Percentiles rank a stretch among this genome's conserved stretches.
Evolutionary conservation across 1,140 invertebrate genomes (phyloP).

Genomic region (Dendrolimus kikuchii): DNA sequence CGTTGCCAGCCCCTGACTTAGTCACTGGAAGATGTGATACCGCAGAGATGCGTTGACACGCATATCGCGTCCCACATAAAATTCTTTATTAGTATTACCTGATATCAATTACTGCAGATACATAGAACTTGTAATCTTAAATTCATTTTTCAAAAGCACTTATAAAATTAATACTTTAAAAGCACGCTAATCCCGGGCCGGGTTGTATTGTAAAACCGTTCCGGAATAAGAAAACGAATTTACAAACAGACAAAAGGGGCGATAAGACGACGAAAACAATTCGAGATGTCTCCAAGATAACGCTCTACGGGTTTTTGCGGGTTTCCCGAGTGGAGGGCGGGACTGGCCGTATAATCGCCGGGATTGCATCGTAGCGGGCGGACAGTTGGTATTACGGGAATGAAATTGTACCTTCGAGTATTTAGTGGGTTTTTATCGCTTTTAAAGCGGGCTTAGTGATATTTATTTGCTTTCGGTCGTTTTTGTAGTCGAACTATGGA

Average conservation of each 20-base stretch:
- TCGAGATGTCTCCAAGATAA: slow-evolving; percentile 20
- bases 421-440: too few species aligned
- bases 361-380: background rate
- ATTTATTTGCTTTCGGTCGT: too few species aligned
- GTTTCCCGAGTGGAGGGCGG: slow-evolving; percentile 3
- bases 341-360: background rate
- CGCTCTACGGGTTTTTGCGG: slow-evolving; percentile 14
- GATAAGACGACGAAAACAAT: slow-evolving; percentile 29
- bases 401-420: too few species aligned
- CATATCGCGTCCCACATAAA: too few species aligned
- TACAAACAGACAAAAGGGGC: slow-evolving; percentile 21
- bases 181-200: background rate
- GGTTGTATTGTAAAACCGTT: background rate
- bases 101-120: too few species aligned
- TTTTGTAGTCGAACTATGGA: too few species aligned
- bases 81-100: too few species aligned
- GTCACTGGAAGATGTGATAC: too few species aligned
- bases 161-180: background rate
- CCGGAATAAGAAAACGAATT: slow-evolving; percentile 21
- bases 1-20: too few species aligned
- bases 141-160: slow-evolving; percentile 2
- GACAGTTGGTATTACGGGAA: background rate
- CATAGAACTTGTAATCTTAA: background rate
- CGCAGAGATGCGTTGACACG: too few species aligned
- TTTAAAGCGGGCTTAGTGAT: too few species aligned